Percentiles rank a stretch among this genome's conserved stretches.
Conservation (phyloP, 2,797 vertebrate genomes). For the Sebastolobus alascanus region DNA sequence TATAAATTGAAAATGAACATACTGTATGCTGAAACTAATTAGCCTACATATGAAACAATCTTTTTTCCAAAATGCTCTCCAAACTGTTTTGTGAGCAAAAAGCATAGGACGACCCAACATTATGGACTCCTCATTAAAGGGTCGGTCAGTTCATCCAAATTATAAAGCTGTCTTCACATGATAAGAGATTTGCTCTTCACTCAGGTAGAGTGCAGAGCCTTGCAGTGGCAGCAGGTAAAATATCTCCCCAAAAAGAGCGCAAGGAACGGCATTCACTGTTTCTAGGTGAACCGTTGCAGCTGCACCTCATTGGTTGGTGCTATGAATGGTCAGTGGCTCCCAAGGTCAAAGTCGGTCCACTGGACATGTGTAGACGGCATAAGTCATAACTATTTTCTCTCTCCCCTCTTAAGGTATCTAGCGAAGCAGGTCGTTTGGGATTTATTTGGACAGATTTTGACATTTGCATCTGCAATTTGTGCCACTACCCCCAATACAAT, state of each 20-base stretch:
- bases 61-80: not conserved
- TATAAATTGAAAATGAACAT: not conserved
- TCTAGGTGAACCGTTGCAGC: too few relatives aligned
- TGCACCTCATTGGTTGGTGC: accelerated
- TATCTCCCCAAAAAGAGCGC: too few relatives aligned
- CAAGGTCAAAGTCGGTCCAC: too few relatives aligned
- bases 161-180: too few relatives aligned
- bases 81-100: slow-evolving; percentile 12
- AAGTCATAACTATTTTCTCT: not conserved
- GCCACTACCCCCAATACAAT: not conserved
- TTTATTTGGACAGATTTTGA: slow-evolving; percentile 30
- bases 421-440: not conserved
- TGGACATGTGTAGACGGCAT: too few relatives aligned
- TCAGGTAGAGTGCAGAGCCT: too few relatives aligned
- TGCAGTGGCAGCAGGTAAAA: too few relatives aligned
- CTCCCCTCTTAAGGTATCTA: slow-evolving; percentile 6
- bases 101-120: not conserved
- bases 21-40: not conserved
- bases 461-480: slow-evolving; percentile 14
- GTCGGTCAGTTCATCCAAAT: not conserved
- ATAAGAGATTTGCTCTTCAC: too few relatives aligned
- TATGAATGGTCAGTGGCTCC: too few relatives aligned
- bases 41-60: not conserved
- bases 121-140: not conserved
- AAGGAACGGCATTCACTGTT: too few relatives aligned